Base-by-base conservation (phyloP, 2,113 vertebrate species). In the Nothocercus julius region DNA sequence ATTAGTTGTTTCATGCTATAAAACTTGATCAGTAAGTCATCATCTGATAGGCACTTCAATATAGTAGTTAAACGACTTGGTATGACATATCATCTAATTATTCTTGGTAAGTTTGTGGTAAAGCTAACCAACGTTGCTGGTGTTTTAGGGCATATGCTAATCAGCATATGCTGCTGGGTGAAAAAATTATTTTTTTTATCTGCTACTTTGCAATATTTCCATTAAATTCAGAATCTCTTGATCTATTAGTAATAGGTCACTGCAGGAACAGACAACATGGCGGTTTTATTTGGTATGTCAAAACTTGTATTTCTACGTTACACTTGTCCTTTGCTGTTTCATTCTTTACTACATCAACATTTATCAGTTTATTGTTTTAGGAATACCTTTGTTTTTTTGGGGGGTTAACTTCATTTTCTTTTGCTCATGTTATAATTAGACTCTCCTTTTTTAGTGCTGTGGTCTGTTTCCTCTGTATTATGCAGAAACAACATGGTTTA, bases 391-490 rank as follows among this genome's bases (percentile, higher is more conserved):
- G 4, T 32, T 36, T 87, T 63, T 63, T 67, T 30, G 42, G 49
- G 69, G 62, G 18, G 27, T 58, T 91, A 90, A 84, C 58, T 88
- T 90, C 53, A 45, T 90, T 93, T 94, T 88, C 73, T 69, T 94
- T 94, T 89, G 36, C 74, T 92, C 11, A 32, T 22, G 30, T 53
- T 96, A n/a, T 82, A 93, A 92, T 90, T 84, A 90, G n/a, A n/a
- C 4, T 77, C 27, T 86, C 61, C 56, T 62, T 25, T 96, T 94
- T 59, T 47, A 86, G 66, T 88, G 30, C 92, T 86, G 53, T 75
- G 73, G 80, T 84, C 85, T n/a, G 28, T 58, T 87, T 93, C 51
- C 73, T 93, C 72, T 68, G 40, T 72, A 56, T 11, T 68, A 66
- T 82, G 59, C 45, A 92, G 83, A 38, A 95, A 95, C 73, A 95